Evolutionary conservation across 2,797 vertebrate species (phyloP).

Genomic region (Sebastes glaucus): DNA sequence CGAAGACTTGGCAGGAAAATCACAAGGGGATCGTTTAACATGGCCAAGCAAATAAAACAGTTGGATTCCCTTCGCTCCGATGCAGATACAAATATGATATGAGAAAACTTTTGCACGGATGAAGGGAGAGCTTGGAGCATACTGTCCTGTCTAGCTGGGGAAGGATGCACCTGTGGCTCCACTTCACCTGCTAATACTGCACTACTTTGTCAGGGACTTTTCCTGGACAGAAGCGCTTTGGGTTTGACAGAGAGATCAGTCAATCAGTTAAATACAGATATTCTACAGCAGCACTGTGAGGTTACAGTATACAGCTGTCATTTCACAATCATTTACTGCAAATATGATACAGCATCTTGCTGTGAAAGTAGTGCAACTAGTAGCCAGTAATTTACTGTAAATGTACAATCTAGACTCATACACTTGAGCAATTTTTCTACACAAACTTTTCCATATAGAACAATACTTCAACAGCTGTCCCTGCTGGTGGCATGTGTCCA

Average conservation of each 20-base stretch:
- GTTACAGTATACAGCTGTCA: too few relatives aligned
- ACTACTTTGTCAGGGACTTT: neutral
- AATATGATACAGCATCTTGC: neutral
- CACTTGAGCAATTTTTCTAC: too few relatives aligned
- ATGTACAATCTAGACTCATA: neutral
- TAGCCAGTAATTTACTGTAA: neutral
- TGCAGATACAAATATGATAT: conserved; percentile 16
- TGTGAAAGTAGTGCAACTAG: neutral
- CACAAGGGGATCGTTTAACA: conserved; percentile 48
- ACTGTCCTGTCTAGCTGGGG: neutral
- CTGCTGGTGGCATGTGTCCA: neutral
- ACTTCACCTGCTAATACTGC: neutral
- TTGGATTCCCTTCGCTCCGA: neutral
- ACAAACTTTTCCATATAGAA: neutral
- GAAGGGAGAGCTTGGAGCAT: neutral
- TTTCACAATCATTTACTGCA: neutral
- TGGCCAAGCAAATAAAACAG: conserved; percentile 32
- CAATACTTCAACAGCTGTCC: neutral
- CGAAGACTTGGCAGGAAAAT: conserved; percentile 4
- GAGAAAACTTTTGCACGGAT: conserved; percentile 8
- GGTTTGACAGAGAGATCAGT: neutral
- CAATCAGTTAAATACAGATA: too few relatives aligned
- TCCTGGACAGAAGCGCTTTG: neutral
- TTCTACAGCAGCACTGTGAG: too few relatives aligned
- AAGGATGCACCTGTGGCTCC: neutral